Base-by-base conservation (phyloP, 2,113 vertebrate genomes). In the Choloepus hoffmanni region DNA sequence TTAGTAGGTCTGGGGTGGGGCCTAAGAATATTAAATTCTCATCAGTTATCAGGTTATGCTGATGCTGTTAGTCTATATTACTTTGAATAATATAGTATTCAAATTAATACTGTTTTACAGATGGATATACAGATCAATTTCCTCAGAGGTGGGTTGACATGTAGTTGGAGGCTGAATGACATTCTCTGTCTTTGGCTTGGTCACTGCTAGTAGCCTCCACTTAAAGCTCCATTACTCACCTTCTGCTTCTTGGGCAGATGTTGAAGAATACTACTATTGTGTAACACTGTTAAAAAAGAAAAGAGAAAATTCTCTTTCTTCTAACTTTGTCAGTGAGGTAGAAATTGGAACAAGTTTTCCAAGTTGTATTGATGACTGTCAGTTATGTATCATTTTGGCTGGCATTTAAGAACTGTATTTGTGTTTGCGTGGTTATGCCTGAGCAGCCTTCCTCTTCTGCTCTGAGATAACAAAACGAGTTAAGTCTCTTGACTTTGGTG, bases 311-410 rank as follows among this genome's bases (percentile, higher is more conserved):
- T 74, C 10, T 50, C 0, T 58, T 5, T 45, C 13, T 33, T 28
- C 55, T 73, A 63, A 63, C 55, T 85, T 87, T 60, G n/a, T 36
- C 33, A 85, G 30, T 78, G 53, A 48, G 26, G 76, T 95, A 70
- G 48, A 87, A 92, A 50, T 70, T 93, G 36, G 24, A 88, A 26
- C 48, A 73, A 86, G 21, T 91, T 83, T 96, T 60, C 73, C 50
- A 86, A 60, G 60, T 21, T 83, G 18, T 89, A 43, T 36, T 72
- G 24, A 70, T 82, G 68, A 67, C 13, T 83, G 7, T 72, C n/a
- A 2, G 19, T 33, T 86, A 48, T 55, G n/a, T 45, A 24, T 18
- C 65, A 9, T 83, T 85, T 77, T 74, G 55, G 91, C 81, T 15
- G 43, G 53, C 85, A 40, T 87, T 90, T 93, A 36, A 78, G 82